These are phyloP conservation scores for Phocoena phocoena DNA, from an alignment of 2,113 vertebrate genomes.

Conservation along the genomic window DNA sequence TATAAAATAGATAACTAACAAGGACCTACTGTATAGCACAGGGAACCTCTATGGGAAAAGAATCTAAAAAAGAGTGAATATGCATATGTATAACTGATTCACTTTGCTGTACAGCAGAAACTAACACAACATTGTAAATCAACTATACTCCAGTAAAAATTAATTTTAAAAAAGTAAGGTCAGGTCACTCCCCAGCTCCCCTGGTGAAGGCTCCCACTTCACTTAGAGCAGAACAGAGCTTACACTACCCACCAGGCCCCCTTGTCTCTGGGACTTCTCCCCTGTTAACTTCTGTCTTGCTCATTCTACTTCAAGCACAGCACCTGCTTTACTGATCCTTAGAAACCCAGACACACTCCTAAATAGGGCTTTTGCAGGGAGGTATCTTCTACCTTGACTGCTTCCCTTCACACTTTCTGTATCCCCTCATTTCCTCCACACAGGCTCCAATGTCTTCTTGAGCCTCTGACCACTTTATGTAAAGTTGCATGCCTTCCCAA, in stretches of 20 bases:
- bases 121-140: too few relatives aligned
- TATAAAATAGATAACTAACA: too few relatives aligned
- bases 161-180: too few relatives aligned
- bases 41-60: too few relatives aligned
- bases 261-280: neutral
- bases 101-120: too few relatives aligned
- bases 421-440: neutral
- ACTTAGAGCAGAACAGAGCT: neutral
- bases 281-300: neutral
- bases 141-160: too few relatives aligned
- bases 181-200: neutral
- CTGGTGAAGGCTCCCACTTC: neutral
- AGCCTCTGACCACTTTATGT: neutral
- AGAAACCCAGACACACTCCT: neutral
- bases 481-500: neutral
- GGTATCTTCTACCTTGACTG: neutral
- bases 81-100: too few relatives aligned
- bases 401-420: neutral
- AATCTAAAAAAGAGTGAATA: too few relatives aligned
- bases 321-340: neutral
- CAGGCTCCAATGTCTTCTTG: neutral
- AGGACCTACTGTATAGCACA: too few relatives aligned
- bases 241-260: accelerated
- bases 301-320: neutral
- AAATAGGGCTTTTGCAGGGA: accelerated